Base-by-base conservation (phyloP, 2,888 invertebrate genomes). In the Prostheceraeus crozeri region DNA sequence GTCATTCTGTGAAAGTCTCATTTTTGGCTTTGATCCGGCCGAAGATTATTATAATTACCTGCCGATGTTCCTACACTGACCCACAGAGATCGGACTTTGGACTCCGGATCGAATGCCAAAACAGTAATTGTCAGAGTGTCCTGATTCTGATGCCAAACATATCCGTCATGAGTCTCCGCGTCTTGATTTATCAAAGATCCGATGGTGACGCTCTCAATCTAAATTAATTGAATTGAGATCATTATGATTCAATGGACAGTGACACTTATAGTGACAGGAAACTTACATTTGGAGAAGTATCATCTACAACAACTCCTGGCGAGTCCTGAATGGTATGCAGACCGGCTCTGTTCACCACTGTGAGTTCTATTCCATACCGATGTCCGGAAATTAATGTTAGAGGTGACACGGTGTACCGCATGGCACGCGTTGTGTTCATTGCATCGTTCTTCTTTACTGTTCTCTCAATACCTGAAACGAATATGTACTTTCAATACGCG, bases 61-160 rank as follows among this genome's bases (percentile, higher is more conserved):
- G 62, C 48, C 35, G 59, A 59, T 4, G 66, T 67, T 55, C 68
- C 68, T 10, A 69, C 66, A 19, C 65, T 63, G 1, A 68, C 63
- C 25, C 55, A 21, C 54, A 66, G 65, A 8, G 36, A 45, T 3
- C 55, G 28, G 10, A 69, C 62, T 1, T 66, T 65, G 57, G 66
- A 66, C 59, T 68, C 66, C 6, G 57, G 59, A 40, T 69, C 68
- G 3, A 51, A 31, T 6, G 65, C 67, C 31, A 63, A 48, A 64
- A 64, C 66, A 1, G 64, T 63, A 6, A 65, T 62, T 52, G 64
- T 64, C 56, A 69, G 67, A 3, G 66, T 66, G 4, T 61, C 46
- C 11, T 48, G 59, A 55, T 67, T 65, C n/a, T 65, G 55, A 45
- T 67, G 66, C 40, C 64, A 63, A 21, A 66, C 66, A 35, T 64